Evolutionary conservation across 2,113 vertebrate genomes (phyloP), one percentile per base, ranked within the genome.

Genomic region (Ifrita kowaldi): DNA sequence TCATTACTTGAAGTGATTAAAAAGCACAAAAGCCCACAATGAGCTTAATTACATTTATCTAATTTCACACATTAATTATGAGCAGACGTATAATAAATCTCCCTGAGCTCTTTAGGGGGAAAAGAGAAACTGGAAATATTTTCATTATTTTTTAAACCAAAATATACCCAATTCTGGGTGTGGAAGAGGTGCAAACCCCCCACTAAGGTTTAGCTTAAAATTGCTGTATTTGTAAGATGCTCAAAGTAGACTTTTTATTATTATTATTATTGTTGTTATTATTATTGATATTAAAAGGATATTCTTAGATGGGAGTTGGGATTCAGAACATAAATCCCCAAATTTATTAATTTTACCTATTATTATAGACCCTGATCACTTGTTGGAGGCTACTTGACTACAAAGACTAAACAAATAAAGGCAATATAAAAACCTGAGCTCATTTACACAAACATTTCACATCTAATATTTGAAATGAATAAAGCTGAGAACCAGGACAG

Each of bases 401-500:
- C 26, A 90, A 68, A 85, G 23, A 50, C 60, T 73, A 37, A 86
- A 93, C 82, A 82, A 84, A 88, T 13, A 41, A 35, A 77, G 24
- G 70, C 55, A 83, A 35, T 46, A 82, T 1, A 78, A 60, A 78
- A 76, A 14, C 19, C 56, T 70, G 89, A 73, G 90, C 89, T 49
- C 19, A 28, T 46, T 59, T 69, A 63, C 24, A 26, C 26, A 28
- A 62, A 64, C 47, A 84, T 63, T 96, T 94, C 80, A 68, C 32
- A 77, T 87, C 42, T 65, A 91, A 59, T 60, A 84, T 63, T 49
- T 89, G 77, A 82, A 95, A 77, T 90, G 50, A 82, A 77, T 22
- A 16, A 24, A 94, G 74, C 53, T 96, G 96, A 92, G 84, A 76
- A 60, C 33, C 71, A 96, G 68, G 77, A 84, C 39, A 90, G 95